Conservation (phyloP, 2,888 invertebrate species). For the Tuta absoluta region DNA sequence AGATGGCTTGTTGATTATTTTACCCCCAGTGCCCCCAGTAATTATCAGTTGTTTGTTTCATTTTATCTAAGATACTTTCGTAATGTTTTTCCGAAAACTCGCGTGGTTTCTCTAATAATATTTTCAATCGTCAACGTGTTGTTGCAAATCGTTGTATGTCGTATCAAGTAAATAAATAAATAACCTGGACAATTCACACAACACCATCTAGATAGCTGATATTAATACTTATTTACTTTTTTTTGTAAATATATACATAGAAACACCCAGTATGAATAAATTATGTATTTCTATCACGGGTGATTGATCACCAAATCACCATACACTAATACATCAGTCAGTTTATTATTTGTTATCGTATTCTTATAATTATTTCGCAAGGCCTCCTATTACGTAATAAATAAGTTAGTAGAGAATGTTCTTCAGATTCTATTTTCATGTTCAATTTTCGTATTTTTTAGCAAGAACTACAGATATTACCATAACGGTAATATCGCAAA, state of each 20-base stretch:
- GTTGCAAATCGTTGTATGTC: slow-evolving; percentile 1
- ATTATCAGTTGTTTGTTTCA: slow-evolving; percentile 34
- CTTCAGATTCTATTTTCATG: not conserved
- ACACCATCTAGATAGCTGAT: too few species aligned
- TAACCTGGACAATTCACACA: too few species aligned
- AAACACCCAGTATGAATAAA: too few species aligned
- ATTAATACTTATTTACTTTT: too few species aligned
- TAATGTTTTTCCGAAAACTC: slow-evolving; percentile 8
- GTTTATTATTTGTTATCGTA: not conserved
- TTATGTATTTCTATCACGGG: not conserved
- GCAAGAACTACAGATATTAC: too few species aligned
- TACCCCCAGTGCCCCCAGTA: not conserved
- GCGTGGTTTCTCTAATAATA: slow-evolving; percentile 4
- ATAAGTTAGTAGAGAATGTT: not conserved
- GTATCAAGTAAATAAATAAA: slow-evolving; percentile 1
- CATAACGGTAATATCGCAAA: not conserved
- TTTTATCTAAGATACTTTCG: slow-evolving; percentile 28
- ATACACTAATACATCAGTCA: not conserved
- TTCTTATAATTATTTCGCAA: not conserved
- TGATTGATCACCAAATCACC: not conserved
- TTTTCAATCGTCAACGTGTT: not conserved
- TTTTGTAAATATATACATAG: too few species aligned
- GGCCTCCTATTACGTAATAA: not conserved
- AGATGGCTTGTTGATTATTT: slow-evolving; percentile 24
- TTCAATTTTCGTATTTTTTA: not conserved